These are phyloP conservation scores for Hylaea fasciaria DNA, from an alignment of 2,888 invertebrate genomes.

Conservation along the genomic window DNA sequence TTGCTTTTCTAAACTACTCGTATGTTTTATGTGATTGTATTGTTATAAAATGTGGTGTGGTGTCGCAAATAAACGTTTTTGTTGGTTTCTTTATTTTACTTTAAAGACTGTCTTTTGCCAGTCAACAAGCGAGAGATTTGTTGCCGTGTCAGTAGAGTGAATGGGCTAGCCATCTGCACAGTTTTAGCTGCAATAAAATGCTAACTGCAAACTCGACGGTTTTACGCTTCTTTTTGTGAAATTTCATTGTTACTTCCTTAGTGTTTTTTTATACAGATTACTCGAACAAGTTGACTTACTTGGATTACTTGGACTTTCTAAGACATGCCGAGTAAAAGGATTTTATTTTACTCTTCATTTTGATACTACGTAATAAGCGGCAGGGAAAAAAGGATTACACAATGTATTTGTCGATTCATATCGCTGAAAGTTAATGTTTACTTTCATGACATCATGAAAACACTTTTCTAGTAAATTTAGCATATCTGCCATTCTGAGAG, in stretches of 20 bases:
- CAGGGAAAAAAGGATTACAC: too few relatives aligned
- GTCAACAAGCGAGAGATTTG: background rate
- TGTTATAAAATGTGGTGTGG: too few relatives aligned
- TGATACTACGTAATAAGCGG: too few relatives aligned
- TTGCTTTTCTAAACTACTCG: too few relatives aligned
- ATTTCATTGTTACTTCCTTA: background rate
- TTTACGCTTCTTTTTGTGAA: background rate
- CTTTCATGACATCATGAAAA: constrained; percentile 1
- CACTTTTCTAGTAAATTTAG: constrained; percentile 4
- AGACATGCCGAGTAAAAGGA: too few relatives aligned
- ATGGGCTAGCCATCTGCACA: constrained; percentile 21
- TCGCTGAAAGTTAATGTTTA: background rate
- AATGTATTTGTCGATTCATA: too few relatives aligned
- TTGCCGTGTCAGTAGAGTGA: constrained; percentile 2
- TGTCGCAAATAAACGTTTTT: too few relatives aligned
- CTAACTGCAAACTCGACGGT: background rate
- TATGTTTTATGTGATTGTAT: too few relatives aligned
- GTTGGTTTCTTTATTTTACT: background rate
- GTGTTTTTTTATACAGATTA: too few relatives aligned
- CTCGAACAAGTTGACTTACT: too few relatives aligned
- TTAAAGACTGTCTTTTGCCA: constrained; percentile 1
- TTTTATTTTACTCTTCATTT: too few relatives aligned
- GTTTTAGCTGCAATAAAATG: constrained; percentile 25
- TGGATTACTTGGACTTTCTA: too few relatives aligned
- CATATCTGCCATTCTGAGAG: constrained; percentile 11